Evolutionary conservation across 35 echinoderm and acorn worm species (phyloP), one percentile per base, ranked within the genome.

Genomic region (Holothuria glaberrima): DNA sequence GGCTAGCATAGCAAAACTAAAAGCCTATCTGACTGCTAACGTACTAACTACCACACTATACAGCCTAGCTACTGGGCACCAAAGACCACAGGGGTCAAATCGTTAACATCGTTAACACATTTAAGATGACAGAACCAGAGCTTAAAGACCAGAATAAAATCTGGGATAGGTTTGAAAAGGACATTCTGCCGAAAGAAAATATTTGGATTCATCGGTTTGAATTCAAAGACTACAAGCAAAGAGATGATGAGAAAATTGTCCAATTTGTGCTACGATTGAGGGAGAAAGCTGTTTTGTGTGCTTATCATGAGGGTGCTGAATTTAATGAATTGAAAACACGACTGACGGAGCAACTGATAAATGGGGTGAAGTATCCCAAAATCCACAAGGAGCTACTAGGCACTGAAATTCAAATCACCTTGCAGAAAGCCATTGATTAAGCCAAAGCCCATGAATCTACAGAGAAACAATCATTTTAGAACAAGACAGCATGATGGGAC

Each of bases 311-410:
- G 45, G 74, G 31, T 45, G 33, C 64, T 14, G 31, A 41, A 82
- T 82, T 58, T n/a, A 82, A 82, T 82, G 79, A 82, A 58, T n/a
- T 56, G 13, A 19, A 82, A 21, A 82, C 6, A 18, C 16, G 48
- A 58, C 79, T 82, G 6, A 82, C 79, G 3, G 79, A 82, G 30
- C 79, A 82, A n/a, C 57, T 82, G 46, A 56, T 82, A 7, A 82
- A 58, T 82, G 92, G 92, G 26, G 58, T 69, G n/a, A 34, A 83
- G 25, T 63, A 82, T 48, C 71, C 87, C 4, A 86, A 85, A 38
- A 59, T 94, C 12, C 92, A 90, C 13, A 94, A 86, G 56, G 63
- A 90, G 68, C 74, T 88, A 54, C 73, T 94, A 30, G 87, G 46
- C 2, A 85, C 75, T 46, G 75, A 67, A 6, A 62, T 89, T 22